Evolutionary conservation across 2,797 vertebrate genomes (phyloP).

Genomic region (Aselliscus stoliczkanus): DNA sequence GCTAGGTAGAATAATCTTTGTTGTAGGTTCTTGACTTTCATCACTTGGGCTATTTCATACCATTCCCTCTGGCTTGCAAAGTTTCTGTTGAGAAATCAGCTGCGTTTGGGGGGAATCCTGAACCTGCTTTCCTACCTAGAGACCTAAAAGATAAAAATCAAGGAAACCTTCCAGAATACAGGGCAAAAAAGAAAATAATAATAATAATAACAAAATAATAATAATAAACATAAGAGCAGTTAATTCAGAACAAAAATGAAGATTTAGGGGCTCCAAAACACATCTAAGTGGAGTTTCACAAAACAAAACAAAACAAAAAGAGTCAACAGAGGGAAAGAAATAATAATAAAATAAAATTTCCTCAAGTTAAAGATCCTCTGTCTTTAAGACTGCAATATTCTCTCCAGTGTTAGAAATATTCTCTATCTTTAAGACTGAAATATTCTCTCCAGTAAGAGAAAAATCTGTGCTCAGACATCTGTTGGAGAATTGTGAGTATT

Average conservation of each 20-base stretch:
- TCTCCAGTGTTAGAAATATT: background rate
- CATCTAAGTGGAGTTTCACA: background rate
- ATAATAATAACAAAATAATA: background rate
- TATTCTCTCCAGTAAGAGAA: background rate
- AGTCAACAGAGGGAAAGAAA: background rate
- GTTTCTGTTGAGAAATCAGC: background rate
- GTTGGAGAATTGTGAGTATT: background rate
- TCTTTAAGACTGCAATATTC: background rate
- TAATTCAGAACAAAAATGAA: background rate
- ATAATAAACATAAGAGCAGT: background rate
- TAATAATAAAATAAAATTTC: background rate
- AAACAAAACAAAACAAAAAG: background rate
- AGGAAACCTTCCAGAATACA: slow-evolving; percentile 16
- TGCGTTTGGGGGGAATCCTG: background rate
- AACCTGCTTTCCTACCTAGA: background rate
- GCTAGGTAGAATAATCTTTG: background rate
- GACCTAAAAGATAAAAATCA: background rate
- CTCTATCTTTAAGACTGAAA: background rate
- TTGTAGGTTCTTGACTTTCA: background rate
- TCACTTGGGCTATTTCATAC: background rate
- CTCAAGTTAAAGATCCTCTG: background rate
- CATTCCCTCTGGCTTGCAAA: background rate
- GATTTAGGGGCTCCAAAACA: background rate
- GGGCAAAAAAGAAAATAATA: background rate
- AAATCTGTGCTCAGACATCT: background rate